Percentiles rank a stretch among this genome's conserved stretches.
Conservation (phyloP, 2,113 vertebrate genomes). For the Spheniscus mendiculus region DNA sequence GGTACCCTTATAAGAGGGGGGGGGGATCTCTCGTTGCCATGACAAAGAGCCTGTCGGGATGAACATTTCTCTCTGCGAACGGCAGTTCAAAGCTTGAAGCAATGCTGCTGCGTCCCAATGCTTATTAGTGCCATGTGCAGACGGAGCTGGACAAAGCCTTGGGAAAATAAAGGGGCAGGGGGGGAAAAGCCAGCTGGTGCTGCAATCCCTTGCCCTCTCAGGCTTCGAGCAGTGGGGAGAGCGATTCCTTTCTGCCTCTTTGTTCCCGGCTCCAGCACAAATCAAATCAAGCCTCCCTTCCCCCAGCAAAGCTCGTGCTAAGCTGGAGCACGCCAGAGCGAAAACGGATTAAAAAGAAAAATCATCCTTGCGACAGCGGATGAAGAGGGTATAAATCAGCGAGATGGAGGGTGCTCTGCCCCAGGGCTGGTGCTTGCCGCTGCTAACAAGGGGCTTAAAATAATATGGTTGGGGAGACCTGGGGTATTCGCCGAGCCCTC, state of each 20-base stretch:
- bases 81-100: constrained; percentile 13
- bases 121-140: neutral
- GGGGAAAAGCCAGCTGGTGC: neutral
- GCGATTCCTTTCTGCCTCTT: neutral
- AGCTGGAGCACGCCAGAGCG: neutral
- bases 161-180: neutral
- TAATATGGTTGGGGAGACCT: fast-evolving
- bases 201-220: neutral
- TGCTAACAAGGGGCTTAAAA: neutral
- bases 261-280: neutral
- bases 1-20: neutral
- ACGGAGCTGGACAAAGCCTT: neutral
- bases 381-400: neutral
- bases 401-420: neutral
- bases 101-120: neutral
- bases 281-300: neutral
- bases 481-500: fast-evolving
- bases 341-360: constrained; percentile 51
- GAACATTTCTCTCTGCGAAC: neutral
- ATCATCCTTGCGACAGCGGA: neutral
- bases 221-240: neutral
- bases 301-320: neutral
- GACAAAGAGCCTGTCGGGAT: constrained; percentile 16
- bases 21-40: constrained; percentile 33
- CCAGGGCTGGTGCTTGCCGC: neutral